Conservation (phyloP, 2,888 invertebrate species). For the Lasioglossum figueresi region DNA sequence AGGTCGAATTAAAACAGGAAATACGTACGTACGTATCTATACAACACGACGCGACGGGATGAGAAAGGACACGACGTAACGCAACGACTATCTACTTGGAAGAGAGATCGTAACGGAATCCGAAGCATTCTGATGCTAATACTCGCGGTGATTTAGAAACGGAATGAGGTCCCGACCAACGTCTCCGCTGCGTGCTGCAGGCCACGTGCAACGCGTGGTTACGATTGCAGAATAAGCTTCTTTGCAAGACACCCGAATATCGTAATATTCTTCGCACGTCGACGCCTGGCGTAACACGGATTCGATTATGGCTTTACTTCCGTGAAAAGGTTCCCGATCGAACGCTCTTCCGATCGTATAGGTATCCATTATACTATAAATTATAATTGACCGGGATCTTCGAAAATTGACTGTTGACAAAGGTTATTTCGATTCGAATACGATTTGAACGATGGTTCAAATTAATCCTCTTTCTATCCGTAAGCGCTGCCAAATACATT, state of each 20-base stretch:
- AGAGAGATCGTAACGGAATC: conserved; percentile 28
- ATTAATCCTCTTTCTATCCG: not conserved
- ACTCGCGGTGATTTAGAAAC: not conserved
- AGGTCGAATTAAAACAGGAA: not conserved
- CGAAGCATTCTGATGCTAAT: not conserved
- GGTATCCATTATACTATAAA: not conserved
- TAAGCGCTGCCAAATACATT: not conserved
- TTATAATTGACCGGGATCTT: not conserved
- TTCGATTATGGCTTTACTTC: conserved; percentile 28
- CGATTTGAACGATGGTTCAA: too few species aligned
- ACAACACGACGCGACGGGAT: not conserved
- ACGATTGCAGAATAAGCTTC: conserved; percentile 47
- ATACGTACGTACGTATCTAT: not conserved
- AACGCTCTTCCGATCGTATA: not conserved
- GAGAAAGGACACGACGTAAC: not conserved
- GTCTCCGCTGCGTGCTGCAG: conserved; percentile 23
- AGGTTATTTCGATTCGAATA: not conserved
- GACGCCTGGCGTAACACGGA: conserved; percentile 30
- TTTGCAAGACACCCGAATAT: conserved; percentile 49
- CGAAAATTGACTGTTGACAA: not conserved
- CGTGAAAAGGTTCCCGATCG: not conserved
- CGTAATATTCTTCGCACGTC: conserved; percentile 46
- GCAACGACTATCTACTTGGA: not conserved
- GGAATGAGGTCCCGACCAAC: conserved; percentile 8
- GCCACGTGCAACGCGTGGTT: conserved; percentile 44